Base-by-base conservation (phyloP, 1,140 invertebrate species). In the Drepana arcuata region DNA sequence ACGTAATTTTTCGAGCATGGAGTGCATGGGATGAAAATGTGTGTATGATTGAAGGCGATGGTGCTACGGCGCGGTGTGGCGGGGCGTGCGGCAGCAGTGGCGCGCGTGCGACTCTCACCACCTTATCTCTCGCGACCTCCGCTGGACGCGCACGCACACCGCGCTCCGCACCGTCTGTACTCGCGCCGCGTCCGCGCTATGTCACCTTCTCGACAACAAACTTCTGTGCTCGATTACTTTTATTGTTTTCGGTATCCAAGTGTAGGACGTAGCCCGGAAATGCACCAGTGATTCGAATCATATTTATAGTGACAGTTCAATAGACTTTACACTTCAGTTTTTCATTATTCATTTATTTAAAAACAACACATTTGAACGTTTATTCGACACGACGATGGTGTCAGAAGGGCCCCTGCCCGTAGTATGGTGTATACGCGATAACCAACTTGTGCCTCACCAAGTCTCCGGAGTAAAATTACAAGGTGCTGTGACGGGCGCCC, bases 371-470 rank as follows among this genome's bases (percentile, higher is more conserved):
- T n/a, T 21, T 9, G 32, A 41, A 42, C 32, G 10, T 9, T 42
- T 37, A 56, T 28, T 49, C 37, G 48, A 52, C 32, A 33, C 52
- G 59, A 82, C 63, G 60, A 87, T 87, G 86, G 84, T 88, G 61
- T 86, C 86, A 29, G 77, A 85, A 64, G 82, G 81, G 61, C 83
- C 86, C 50, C 41, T 84, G 70, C 81, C 81, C 62, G 86, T 88
- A 41, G 87, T 88, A 50, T 88, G 87, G 87, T 88, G 88, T 83
- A 78, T 85, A 54, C 85, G 87, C 53, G 86, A 88, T 77, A 86
- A 88, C 60, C 84, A 86, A 64, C 86, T 87, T 72, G 83, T 87
- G 48, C 88, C 88, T 38, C 82, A 88, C 34, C 86, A 88, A 65
- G 77, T 89, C 48, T 87, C 86, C 33, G 86, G 86, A 47, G 87